Evolutionary conservation across 64 coral and sea anemone genomes (phyloP), one percentile per base, ranked within the genome.

Genomic region (Platygyra sinensis): DNA sequence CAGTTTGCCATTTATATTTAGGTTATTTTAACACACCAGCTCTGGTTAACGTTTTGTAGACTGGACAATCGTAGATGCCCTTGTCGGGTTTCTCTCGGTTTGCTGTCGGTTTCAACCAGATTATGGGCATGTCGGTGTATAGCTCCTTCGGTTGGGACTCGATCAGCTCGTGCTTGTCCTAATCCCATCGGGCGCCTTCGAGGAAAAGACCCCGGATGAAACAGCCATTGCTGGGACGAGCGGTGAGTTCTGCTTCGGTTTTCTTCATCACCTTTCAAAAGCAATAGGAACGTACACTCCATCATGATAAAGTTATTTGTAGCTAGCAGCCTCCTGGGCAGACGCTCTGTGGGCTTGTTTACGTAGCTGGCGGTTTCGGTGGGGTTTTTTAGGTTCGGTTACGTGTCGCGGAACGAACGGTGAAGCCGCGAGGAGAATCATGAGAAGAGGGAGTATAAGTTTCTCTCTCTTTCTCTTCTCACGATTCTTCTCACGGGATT

Each of bases 181-280:
- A 50, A 61, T 95, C 94, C 97, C 97, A 99, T 30, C 94, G 94
- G 46, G 94, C 97, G 0, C 97, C 97, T 77, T 99, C 97, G 8
- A 99, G 73, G 80, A 99, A 99, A 30, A 99, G 86, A 71, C 97
- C 97, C 73, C 97, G 97, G 73, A 99, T 99, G 83, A 96, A 99
- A 74, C 97, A 99, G n/a, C 97, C 97, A 52, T 99, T 89, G 22
- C 60, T 88, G 24, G 97, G 97, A 77, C 97, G 92, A 49, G 78
- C 54, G 20, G 50, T 91, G 59, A 95, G 39, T 30, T 99, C 97
- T 5, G 93, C 74, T 36, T 93, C 93, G 12, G 87, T 90, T 87
- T 95, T 91, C 62, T 90, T 92, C 65, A 95, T 73, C 0, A 99
- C 97, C 97, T 99, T 36, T 20, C 30, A 2, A 54, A 42, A 57